phyloP scores from a whole-genome alignment of 1,140 invertebrate genomes.

The Nasonia vitripennis region DNA sequence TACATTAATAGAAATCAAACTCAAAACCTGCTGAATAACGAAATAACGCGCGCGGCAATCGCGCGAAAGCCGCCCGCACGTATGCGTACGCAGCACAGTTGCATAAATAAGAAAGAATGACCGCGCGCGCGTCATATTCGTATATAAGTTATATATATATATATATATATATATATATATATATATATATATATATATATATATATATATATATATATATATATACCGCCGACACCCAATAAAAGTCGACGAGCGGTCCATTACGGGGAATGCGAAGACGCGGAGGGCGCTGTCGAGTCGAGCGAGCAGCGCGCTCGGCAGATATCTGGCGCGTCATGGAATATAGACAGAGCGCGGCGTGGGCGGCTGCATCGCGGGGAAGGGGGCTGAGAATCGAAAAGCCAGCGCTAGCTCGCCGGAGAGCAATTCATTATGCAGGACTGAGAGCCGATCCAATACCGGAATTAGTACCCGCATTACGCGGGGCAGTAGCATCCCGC shows the following conservation, averaged over 20 bases:
- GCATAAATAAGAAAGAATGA: background rate
- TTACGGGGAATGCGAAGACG: background rate
- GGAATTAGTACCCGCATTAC: constrained; percentile 49
- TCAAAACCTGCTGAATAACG: too few species aligned
- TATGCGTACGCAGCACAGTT: background rate
- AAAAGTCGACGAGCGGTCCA: constrained; percentile 27
- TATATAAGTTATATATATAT: background rate
- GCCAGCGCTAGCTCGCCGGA: background rate
- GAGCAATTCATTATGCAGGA: constrained; percentile 44
- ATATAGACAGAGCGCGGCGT: too few species aligned
- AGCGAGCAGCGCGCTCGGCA: too few species aligned
- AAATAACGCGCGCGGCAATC: too few species aligned
- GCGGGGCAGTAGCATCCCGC: background rate
- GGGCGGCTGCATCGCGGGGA: background rate
- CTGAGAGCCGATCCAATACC: constrained; percentile 3
- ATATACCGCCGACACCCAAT: constrained; percentile 6
- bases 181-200: too few species aligned
- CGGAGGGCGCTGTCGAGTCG: too few species aligned
- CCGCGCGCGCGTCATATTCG: background rate
- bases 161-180: too few species aligned
- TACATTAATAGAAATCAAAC: too few species aligned
- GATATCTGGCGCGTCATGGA: too few species aligned
- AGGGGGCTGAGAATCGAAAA: background rate
- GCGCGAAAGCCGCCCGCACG: too few species aligned
- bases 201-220: too few species aligned